Conservation (phyloP, 2,797 vertebrate species). For the Ptychadena robeensis region DNA sequence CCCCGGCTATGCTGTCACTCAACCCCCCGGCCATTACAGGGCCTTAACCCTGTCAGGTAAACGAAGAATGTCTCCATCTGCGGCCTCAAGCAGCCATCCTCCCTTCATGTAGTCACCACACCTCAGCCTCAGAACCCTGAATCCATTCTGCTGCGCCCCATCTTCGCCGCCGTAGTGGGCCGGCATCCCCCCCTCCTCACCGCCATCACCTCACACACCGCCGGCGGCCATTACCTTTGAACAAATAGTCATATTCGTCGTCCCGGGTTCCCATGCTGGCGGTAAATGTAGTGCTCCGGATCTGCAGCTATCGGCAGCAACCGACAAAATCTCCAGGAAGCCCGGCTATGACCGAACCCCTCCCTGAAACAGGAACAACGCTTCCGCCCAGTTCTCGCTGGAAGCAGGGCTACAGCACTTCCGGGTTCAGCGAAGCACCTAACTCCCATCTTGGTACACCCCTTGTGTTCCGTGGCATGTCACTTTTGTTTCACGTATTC, state of each 20-base stretch:
- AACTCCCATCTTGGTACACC: constrained; percentile 47
- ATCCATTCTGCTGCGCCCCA: not conserved
- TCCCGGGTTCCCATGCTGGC: constrained; percentile 89
- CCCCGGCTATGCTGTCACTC: too few relatives aligned
- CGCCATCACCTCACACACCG: not conserved
- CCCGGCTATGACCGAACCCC: constrained; percentile 55
- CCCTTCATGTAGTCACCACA: not conserved
- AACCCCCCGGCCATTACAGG: too few relatives aligned
- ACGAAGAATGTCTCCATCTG: too few relatives aligned
- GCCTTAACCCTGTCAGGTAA: too few relatives aligned
- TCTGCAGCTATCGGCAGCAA: constrained; percentile 23
- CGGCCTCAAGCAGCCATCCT: too few relatives aligned
- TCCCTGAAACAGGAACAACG: constrained; percentile 59
- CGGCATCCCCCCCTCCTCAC: not conserved
- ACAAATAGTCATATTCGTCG: constrained; percentile 92
- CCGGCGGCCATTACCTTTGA: constrained; percentile 81
- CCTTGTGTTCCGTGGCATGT: too few relatives aligned
- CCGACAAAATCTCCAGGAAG: constrained; percentile 48
- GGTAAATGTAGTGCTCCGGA: constrained; percentile 28
- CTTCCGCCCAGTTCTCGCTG: constrained; percentile 25
- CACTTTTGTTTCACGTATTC: not conserved
- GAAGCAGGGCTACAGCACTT: constrained; percentile 27
- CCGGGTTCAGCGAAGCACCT: constrained; percentile 34
- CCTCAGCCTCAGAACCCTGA: not conserved
- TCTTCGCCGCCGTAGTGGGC: not conserved